Evolutionary conservation across 2,113 vertebrate species (phyloP).

Genomic region (Calyptommatus sinebrachiatus): DNA sequence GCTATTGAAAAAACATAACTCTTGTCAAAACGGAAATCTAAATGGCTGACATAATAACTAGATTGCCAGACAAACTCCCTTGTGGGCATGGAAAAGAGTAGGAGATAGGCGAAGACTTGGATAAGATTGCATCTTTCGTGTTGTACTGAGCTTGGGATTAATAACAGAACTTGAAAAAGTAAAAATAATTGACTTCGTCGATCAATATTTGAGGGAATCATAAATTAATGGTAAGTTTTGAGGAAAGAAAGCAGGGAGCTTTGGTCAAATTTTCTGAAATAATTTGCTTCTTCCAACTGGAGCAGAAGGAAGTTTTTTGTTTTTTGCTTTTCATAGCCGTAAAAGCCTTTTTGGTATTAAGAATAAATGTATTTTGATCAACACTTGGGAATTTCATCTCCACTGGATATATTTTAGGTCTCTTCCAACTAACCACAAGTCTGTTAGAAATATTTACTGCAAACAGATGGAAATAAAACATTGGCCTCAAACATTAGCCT

Average conservation of each 20-base stretch:
- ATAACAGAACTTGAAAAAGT: too few species aligned
- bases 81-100: too few species aligned
- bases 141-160: too few species aligned
- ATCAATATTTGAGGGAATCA: slow-evolving; percentile 57
- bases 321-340: background rate
- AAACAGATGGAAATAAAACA: slow-evolving; percentile 23
- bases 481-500: slow-evolving; percentile 18
- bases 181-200: slow-evolving; percentile 41
- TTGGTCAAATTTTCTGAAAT: background rate
- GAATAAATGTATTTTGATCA: slow-evolving; percentile 34
- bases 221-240: slow-evolving; percentile 53
- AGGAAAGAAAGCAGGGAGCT: accelerated
- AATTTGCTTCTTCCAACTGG: background rate
- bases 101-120: too few species aligned
- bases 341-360: slow-evolving; percentile 16
- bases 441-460: slow-evolving; percentile 43
- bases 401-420: slow-evolving; percentile 28
- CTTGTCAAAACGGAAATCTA: too few species aligned
- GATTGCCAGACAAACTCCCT: too few species aligned
- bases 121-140: too few species aligned
- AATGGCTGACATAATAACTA: too few species aligned
- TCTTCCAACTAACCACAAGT: slow-evolving; percentile 5
- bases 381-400: slow-evolving; percentile 11
- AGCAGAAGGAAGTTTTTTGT: background rate
- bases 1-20: slow-evolving; percentile 17